A percentile compares a stretch with the other conserved stretches of the same genome.
These are phyloP conservation scores for Lepilemur ruficaudatus DNA, from an alignment of 2,797 vertebrate species.

Conservation along the genomic window DNA sequence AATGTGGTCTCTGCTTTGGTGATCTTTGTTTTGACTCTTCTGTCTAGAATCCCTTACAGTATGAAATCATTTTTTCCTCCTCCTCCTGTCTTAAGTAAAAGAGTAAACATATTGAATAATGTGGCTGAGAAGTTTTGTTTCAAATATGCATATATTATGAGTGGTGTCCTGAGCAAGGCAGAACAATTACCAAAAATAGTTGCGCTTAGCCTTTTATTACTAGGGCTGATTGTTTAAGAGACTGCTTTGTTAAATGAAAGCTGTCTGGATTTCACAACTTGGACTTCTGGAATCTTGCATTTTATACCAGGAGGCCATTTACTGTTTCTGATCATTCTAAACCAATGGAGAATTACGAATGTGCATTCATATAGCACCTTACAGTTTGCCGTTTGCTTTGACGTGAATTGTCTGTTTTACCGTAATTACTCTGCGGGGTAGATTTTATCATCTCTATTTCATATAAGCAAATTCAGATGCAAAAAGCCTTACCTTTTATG, in stretches of 20 bases:
- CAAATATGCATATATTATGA: neutral
- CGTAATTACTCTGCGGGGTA: neutral
- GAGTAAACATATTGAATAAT: neutral
- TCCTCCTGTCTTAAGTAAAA: neutral
- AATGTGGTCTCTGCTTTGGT: neutral
- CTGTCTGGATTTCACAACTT: neutral
- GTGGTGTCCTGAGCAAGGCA: neutral
- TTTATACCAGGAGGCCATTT: neutral
- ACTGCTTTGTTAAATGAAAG: neutral
- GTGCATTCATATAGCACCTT: neutral
- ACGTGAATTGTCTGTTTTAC: neutral
- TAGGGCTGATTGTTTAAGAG: neutral
- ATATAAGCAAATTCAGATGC: neutral
- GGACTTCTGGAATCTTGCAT: neutral
- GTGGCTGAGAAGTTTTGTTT: slow-evolving; percentile 10
- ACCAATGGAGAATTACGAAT: neutral
- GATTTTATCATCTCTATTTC: neutral
- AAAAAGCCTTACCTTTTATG: neutral
- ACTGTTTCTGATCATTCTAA: neutral
- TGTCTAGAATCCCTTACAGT: neutral
- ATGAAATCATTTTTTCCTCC: neutral
- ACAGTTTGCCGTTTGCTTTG: neutral
- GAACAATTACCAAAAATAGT: neutral
- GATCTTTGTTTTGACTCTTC: slow-evolving; percentile 1
- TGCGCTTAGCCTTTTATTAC: neutral